A percentile compares a stretch with the other conserved stretches of the same genome.
Conservation (phyloP, 2,113 vertebrate genomes). For the Riparia riparia region DNA sequence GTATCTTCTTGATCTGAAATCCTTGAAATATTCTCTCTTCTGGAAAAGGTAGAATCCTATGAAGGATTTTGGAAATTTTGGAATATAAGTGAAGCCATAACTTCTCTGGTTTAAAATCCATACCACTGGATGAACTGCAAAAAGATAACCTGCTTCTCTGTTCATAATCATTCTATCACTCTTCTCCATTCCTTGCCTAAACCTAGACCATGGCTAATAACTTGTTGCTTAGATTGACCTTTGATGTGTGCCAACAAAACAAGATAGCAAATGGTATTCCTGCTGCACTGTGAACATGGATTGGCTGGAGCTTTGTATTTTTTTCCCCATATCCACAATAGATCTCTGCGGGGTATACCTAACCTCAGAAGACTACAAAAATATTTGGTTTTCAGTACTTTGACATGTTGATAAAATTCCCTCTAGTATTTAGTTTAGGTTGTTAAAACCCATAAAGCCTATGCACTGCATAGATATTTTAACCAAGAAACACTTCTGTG, state of each 20-base stretch:
- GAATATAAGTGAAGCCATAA: not conserved
- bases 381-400: not conserved
- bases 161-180: not conserved
- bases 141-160: not conserved
- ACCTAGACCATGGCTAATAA: not conserved
- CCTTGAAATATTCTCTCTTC: not conserved
- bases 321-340: not conserved
- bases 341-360: not conserved
- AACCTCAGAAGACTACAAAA: not conserved
- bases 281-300: not conserved
- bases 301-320: not conserved
- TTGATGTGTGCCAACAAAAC: not conserved
- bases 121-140: not conserved
- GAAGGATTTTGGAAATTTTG: not conserved
- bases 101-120: not conserved
- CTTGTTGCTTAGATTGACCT: not conserved
- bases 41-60: not conserved
- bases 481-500: not conserved
- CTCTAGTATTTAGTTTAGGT: not conserved
- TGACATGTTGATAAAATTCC: not conserved
- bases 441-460: not conserved
- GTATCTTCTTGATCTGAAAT: not conserved
- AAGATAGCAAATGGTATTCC: not conserved
- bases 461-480: not conserved
- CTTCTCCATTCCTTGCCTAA: not conserved